Conservation (phyloP, 2,888 invertebrate genomes). For the Cerastis rubricosa region DNA sequence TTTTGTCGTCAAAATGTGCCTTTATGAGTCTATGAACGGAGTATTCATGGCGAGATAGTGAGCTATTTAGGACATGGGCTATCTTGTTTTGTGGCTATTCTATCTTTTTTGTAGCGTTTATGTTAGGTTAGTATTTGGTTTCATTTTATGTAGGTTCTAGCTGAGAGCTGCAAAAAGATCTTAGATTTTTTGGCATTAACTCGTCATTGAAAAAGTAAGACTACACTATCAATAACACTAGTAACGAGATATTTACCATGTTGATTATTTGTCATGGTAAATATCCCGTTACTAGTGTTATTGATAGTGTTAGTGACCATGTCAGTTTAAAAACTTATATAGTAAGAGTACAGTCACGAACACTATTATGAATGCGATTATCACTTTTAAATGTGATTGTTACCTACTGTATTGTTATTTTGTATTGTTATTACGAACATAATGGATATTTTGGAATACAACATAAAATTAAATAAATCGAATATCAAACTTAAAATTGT, state of each 20-base stretch:
- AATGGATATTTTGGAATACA: not conserved
- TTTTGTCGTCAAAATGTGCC: constrained; percentile 32
- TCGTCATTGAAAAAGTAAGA: not conserved
- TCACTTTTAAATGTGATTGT: not conserved
- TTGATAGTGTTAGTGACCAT: too few relatives aligned
- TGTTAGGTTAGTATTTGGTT: not conserved
- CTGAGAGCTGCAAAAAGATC: not conserved
- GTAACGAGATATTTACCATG: too few relatives aligned
- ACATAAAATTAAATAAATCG: not conserved
- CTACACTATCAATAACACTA: too few relatives aligned
- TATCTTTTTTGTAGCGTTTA: not conserved
- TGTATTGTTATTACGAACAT: not conserved
- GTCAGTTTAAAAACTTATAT: too few relatives aligned
- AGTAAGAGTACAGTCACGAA: not conserved
- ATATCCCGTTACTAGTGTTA: too few relatives aligned
- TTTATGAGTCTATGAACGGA: constrained; percentile 39
- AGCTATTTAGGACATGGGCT: constrained; percentile 2
- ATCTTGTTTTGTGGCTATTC: not conserved
- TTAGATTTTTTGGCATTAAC: not conserved
- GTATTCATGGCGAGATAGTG: constrained; percentile 1
- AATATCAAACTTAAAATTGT: not conserved
- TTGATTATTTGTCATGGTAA: too few relatives aligned
- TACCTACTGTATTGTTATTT: not conserved
- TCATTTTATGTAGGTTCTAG: not conserved
- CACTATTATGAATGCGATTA: not conserved